These are phyloP conservation scores for Psittacula cyanocephala DNA, from an alignment of 2,113 vertebrate species.

Conservation along the genomic window DNA sequence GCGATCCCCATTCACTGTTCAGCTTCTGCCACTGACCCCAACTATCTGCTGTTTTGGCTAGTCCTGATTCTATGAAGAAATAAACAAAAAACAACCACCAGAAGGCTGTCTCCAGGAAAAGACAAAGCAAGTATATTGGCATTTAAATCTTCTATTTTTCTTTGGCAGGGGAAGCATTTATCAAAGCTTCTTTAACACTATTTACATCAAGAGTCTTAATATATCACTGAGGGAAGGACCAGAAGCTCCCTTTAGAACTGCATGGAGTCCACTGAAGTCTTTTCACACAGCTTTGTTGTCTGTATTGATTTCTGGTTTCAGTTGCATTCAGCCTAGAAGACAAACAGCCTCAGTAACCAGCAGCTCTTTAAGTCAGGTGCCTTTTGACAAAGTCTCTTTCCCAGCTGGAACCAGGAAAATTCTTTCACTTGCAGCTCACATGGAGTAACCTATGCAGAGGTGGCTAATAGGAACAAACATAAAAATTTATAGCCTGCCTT, in stretches of 20 bases:
- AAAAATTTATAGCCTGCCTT: background rate
- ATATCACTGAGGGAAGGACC: background rate
- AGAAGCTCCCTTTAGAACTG: background rate
- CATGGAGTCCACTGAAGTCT: background rate
- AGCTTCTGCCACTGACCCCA: background rate
- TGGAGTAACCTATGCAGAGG: background rate
- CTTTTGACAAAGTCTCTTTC: background rate
- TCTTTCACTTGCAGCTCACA: background rate
- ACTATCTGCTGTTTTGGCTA: background rate
- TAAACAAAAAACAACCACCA: background rate
- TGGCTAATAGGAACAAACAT: background rate
- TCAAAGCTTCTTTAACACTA: background rate
- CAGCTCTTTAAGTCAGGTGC: background rate
- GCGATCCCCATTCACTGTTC: background rate
- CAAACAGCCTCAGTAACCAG: background rate
- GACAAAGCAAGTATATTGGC: background rate
- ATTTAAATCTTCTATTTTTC: background rate
- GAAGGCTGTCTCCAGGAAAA: background rate
- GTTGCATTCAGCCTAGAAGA: background rate
- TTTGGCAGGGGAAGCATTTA: background rate
- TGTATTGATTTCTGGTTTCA: constrained; percentile 6
- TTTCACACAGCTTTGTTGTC: background rate
- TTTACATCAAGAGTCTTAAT: background rate
- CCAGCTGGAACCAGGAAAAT: background rate
- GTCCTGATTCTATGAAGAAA: background rate